Evolutionary conservation across 2,888 invertebrate genomes (phyloP).

Genomic region (Amphipyra berbera): DNA sequence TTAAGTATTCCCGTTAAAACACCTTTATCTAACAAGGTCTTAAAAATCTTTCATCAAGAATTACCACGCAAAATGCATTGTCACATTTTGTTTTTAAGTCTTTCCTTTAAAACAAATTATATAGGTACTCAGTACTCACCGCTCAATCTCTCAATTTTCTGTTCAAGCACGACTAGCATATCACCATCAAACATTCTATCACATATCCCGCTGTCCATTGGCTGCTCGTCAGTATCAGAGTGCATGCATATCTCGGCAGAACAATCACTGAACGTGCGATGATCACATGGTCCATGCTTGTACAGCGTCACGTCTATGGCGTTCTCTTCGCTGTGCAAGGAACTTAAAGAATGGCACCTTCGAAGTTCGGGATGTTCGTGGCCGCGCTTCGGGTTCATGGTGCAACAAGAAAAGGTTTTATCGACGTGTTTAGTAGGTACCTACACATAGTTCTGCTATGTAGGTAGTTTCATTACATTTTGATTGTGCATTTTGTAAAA

Average conservation of each 20-base stretch:
- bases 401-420: neutral
- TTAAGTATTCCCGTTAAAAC: too few relatives aligned
- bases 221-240: slow-evolving; percentile 59
- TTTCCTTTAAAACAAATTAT: neutral
- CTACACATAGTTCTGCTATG: neutral
- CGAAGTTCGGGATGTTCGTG: slow-evolving; percentile 2
- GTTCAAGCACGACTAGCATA: slow-evolving; percentile 67
- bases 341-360: slow-evolving; percentile 41
- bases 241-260: slow-evolving; percentile 60
- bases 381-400: slow-evolving; percentile 37
- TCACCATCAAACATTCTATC: slow-evolving; percentile 60
- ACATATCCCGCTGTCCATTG: slow-evolving; percentile 62
- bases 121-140: slow-evolving; percentile 64
- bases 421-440: neutral
- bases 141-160: slow-evolving; percentile 75
- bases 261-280: slow-evolving; percentile 62
- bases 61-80: too few relatives aligned
- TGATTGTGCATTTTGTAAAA: neutral
- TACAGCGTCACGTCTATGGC: slow-evolving; percentile 16
- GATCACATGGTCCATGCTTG: slow-evolving; percentile 18
- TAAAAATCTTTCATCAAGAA: too few relatives aligned
- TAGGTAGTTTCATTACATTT: slow-evolving; percentile 1
- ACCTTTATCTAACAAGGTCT: too few relatives aligned
- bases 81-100: too few relatives aligned
- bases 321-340: slow-evolving; percentile 39